A percentile compares a stretch with the other conserved stretches of the same genome.
Conservation (phyloP, 2,113 vertebrate species). For the Hylia prasina region DNA sequence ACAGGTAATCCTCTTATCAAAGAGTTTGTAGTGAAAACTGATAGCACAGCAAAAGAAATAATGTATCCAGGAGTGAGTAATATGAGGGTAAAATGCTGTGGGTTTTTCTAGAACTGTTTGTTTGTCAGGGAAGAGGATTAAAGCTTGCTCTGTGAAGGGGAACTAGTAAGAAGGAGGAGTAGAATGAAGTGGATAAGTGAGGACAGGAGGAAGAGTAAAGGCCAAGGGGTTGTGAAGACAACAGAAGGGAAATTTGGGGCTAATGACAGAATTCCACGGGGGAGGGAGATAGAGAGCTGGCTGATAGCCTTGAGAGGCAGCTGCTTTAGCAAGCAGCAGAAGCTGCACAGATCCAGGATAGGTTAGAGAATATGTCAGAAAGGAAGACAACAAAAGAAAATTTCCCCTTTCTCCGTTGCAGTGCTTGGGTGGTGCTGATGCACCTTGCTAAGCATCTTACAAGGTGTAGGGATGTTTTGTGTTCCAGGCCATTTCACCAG, state of each 20-base stretch:
- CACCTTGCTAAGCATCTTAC: not conserved
- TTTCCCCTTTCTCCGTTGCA: not conserved
- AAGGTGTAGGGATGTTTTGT: not conserved
- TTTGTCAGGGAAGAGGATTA: not conserved
- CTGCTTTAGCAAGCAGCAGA: not conserved
- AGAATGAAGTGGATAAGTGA: not conserved
- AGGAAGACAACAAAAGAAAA: not conserved
- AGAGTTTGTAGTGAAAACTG: not conserved
- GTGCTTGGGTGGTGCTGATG: not conserved
- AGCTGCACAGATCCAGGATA: not conserved
- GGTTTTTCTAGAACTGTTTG: not conserved
- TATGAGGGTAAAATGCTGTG: too few species aligned
- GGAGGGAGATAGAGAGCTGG: not conserved
- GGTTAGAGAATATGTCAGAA: not conserved
- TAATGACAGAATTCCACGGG: not conserved
- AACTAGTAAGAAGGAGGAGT: not conserved
- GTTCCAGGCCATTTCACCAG: conserved; percentile 25
- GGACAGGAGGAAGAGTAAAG: not conserved
- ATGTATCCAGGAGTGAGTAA: not conserved
- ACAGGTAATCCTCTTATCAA: not conserved
- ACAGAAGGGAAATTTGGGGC: not conserved
- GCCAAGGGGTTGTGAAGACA: not conserved
- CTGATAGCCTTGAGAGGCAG: not conserved
- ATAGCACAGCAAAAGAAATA: not conserved
- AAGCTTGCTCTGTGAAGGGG: not conserved